Evolutionary conservation across 2,797 vertebrate species (phyloP), one percentile per base, ranked within the genome.

Genomic region (Lateolabrax maculatus): DNA sequence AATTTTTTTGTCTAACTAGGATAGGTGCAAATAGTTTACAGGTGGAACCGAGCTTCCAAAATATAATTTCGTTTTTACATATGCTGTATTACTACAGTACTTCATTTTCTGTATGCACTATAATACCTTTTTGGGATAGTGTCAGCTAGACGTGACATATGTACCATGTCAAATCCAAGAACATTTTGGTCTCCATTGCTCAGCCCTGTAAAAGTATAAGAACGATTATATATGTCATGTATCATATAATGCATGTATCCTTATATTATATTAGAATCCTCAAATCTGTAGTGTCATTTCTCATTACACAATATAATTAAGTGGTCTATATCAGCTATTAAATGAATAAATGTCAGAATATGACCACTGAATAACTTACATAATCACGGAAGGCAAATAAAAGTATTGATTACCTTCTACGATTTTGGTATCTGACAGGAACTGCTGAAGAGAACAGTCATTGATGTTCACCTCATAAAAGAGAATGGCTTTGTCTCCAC

Each of bases 381-480:
- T 58, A 15, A 8, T 62, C 18, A 41, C 34, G 11, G 44, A 49
- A 31, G 4, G 55, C 6, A 21, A n/a, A 19, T 3, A 18, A 36
- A 62, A 25, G 1, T 44, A 18, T 29, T 16, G 0, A 27, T 77
- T 86, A 93, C 91, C 88, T 90, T 74, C 49, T 18, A 86, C 15
- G 41, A 89, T 49, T 21, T 67, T 77, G 43, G 27, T 58, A 67
- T 88, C 80, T 25, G 84, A 80, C 41, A 77, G 55, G 60, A 89
- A 77, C 51, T 55, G 19, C 62, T 63, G n/a, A 57, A 80, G 62
- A 71, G 64, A 67, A 71, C 90, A 92, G 34, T 21, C 27, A 0
- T 12, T 49, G 31, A 76, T 69, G 62, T 74, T 71, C 37, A 87
- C 29, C 46, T 91, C 81, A 85, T 91, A 90, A 43, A 93, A 66